Percentiles rank a stretch among this genome's conserved stretches.
Conservation (phyloP, 2,888 invertebrate genomes). For the Leptinotarsa juncta region DNA sequence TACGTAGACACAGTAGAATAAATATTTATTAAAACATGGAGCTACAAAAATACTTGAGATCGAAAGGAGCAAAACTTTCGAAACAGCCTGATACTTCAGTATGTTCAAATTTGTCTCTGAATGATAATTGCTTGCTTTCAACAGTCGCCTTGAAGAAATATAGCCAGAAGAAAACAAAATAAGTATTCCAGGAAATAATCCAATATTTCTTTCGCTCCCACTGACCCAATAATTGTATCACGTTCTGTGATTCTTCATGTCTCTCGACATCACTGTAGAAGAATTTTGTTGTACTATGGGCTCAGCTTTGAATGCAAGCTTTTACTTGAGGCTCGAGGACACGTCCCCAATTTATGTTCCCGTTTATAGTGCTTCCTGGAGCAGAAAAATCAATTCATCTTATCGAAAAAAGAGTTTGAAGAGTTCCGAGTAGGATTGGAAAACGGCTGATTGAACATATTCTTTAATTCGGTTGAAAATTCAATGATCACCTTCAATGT, state of each 20-base stretch:
- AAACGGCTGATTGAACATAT: slow-evolving; percentile 35
- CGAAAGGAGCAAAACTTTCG: no score
- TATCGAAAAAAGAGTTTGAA: slow-evolving; percentile 34
- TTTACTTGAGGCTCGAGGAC: slow-evolving; percentile 34
- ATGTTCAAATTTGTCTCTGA: no score
- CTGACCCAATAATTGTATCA: slow-evolving; percentile 14
- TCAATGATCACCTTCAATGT: neutral
- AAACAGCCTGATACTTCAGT: no score
- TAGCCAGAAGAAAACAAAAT: no score
- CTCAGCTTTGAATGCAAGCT: slow-evolving; percentile 34
- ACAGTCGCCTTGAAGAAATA: no score
- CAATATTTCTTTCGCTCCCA: neutral
- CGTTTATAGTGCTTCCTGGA: slow-evolving; percentile 38
- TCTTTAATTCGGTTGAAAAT: neutral
- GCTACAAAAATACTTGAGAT: no score
- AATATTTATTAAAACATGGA: no score
- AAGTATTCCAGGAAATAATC: neutral
- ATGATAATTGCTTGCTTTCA: no score
- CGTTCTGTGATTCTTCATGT: slow-evolving; percentile 30
- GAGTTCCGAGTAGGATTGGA: slow-evolving; percentile 33
- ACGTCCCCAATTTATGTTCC: slow-evolving; percentile 41
- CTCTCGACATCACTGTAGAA: slow-evolving; percentile 11
- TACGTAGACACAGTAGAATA: no score
- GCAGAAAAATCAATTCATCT: slow-evolving; percentile 42
- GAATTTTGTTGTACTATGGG: slow-evolving; percentile 30